These are phyloP conservation scores for Saccopteryx leptura DNA, from an alignment of 2,113 vertebrate species.

Conservation along the genomic window DNA sequence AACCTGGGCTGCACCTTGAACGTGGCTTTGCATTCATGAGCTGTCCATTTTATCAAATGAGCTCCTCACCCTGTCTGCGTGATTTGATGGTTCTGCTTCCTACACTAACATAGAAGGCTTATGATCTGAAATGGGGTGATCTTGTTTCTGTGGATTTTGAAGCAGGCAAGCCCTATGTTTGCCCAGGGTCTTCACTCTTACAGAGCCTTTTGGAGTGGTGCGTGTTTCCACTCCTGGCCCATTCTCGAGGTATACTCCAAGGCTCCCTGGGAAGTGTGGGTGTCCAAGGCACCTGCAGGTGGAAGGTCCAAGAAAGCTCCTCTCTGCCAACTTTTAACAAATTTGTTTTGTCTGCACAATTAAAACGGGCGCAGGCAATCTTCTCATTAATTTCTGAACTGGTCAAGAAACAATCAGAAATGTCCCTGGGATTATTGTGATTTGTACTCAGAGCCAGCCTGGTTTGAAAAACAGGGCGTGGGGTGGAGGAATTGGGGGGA, in stretches of 20 bases:
- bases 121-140: neutral
- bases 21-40: neutral
- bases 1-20: neutral
- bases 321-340: neutral
- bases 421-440: constrained; percentile 80
- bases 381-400: constrained; percentile 82
- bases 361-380: constrained; percentile 60
- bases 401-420: constrained; percentile 76
- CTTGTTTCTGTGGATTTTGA: neutral
- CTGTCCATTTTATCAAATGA: neutral
- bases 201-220: neutral
- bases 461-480: constrained; percentile 55
- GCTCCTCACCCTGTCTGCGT: neutral
- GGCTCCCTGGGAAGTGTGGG: neutral
- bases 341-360: constrained; percentile 55
- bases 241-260: neutral
- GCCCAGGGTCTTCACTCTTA: neutral
- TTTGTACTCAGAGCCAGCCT: constrained; percentile 73
- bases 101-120: neutral
- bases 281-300: neutral
- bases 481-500: neutral
- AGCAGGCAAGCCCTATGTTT: neutral
- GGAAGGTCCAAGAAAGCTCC: neutral
- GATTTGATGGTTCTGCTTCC: neutral
- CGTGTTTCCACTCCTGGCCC: neutral